Evolutionary conservation across 2,888 invertebrate species (phyloP), one percentile per base, ranked within the genome.

Genomic region (Caenorhabditis panamensis): DNA sequence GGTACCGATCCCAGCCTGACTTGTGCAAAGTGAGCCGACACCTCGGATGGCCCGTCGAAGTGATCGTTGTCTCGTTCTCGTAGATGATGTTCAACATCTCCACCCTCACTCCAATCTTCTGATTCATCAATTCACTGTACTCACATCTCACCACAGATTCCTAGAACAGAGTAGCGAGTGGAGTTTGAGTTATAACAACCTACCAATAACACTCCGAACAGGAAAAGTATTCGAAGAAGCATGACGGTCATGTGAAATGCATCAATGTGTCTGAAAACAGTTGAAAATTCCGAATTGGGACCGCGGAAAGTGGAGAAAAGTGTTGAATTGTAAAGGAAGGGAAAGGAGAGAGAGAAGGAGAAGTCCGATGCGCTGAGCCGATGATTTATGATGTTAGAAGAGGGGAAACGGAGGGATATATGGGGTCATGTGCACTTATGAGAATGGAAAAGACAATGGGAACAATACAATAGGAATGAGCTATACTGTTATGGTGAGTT

Each of bases 11-110:
- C 75, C 69, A 80, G 58, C 56, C 73, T 62, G 76, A 81, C 81
- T 78, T 82, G 66, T 84, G 82, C 36, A 82, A 31, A 47, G 82
- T 82, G 13, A 84, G 53, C 6, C 73, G 67, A 47, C 84, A 84
- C 44, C 72, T 53, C 18, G 81, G 77, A 22, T 77, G 76, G 20
- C 71, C 71, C 6, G 69, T 76, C 3, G 76, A 56, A 0, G 80
- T 80, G 36, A 71, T 53, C 1, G 59, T 80, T 3, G 69, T 62
- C 36, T 37, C 64, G 31, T 81, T 81, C 26, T 81, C 71, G 58
- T 77, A 81, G n/a, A 81, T 31, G 2, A 81, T 47, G 22, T 72
- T 54, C 5, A 72, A 64, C 18, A 49, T 16, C 49, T 81, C 77
- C 3, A 81, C 81, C 5, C 67, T 56, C 3, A 81, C 81, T 2